Conservation (phyloP, 2,113 vertebrate genomes). For the Pterocles orientalis region DNA sequence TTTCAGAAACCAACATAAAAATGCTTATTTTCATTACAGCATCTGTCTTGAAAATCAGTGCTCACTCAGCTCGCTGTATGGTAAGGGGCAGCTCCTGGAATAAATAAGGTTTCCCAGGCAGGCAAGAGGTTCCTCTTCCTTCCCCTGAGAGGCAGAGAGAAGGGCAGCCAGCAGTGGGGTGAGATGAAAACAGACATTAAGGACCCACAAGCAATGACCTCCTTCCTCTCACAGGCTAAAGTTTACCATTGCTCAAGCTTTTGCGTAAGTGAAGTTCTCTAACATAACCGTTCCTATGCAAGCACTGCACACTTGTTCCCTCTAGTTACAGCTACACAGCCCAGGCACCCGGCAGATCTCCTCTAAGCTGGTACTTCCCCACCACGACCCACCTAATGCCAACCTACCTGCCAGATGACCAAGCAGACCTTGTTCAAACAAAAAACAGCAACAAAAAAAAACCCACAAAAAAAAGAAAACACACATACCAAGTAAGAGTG, state of each 20-base stretch:
- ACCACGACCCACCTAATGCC: background rate
- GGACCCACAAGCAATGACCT: background rate
- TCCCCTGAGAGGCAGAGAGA: background rate
- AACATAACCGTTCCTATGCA: background rate
- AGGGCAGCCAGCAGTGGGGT: background rate
- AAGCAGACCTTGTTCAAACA: background rate
- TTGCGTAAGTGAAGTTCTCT: background rate
- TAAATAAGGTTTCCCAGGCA: background rate
- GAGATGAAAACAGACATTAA: background rate
- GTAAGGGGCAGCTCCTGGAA: background rate
- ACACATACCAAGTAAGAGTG: background rate
- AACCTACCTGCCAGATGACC: background rate
- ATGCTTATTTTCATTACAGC: background rate
- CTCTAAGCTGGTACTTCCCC: background rate
- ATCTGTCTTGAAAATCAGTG: background rate
- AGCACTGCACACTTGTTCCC: background rate
- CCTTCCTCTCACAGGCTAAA: background rate
- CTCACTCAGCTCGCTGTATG: background rate
- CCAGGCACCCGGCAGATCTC: background rate
- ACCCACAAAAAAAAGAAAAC: too few species aligned
- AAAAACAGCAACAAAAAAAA: background rate
- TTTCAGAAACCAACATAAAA: background rate
- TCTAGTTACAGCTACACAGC: background rate
- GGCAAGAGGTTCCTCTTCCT: background rate
- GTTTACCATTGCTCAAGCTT: background rate